phyloP scores from a whole-genome alignment of 92 coral and sea anemone genomes.

The Paragorgia papillata region DNA sequence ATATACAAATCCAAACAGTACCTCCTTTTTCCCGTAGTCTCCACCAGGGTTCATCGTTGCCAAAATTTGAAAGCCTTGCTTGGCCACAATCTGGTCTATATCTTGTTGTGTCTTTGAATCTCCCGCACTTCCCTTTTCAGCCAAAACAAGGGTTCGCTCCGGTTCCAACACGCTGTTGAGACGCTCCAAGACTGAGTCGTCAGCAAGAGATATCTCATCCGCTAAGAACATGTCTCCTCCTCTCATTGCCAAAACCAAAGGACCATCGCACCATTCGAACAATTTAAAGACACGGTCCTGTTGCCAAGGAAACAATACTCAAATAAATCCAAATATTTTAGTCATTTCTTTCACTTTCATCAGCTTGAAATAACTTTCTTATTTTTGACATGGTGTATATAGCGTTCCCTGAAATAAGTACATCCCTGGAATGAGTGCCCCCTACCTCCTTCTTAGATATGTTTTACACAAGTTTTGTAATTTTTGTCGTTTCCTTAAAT shows the following conservation, averaged over 20 bases:
- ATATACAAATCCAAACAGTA: slow-evolving; percentile 26
- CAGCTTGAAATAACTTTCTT: too few relatives aligned
- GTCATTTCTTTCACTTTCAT: too few relatives aligned
- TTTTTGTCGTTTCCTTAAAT: too few relatives aligned
- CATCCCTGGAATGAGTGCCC: too few relatives aligned
- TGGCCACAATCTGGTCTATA: slow-evolving; percentile 75
- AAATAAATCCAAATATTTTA: too few relatives aligned
- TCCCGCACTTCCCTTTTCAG: slow-evolving; percentile 87
- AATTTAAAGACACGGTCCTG: slow-evolving; percentile 69
- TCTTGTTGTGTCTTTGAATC: slow-evolving; percentile 55
- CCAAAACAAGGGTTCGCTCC: slow-evolving; percentile 90
- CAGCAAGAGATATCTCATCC: slow-evolving; percentile 96
- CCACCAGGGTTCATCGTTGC: slow-evolving; percentile 99
- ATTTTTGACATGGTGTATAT: too few relatives aligned
- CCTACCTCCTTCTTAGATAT: too few relatives aligned
- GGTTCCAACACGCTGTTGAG: slow-evolving; percentile 97
- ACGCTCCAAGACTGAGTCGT: slow-evolving; percentile 95
- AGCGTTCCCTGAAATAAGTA: too few relatives aligned
- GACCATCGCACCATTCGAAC: slow-evolving; percentile 99
- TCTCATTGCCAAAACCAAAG: slow-evolving; percentile 86
- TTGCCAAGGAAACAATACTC: background rate
- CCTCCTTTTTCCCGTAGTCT: slow-evolving; percentile 98
- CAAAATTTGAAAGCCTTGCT: slow-evolving; percentile 70
- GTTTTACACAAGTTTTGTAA: too few relatives aligned
- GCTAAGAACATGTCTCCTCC: slow-evolving; percentile 87